phyloP scores from a whole-genome alignment of 2,113 vertebrate species.

The Acanthochromis polyacanthus region DNA sequence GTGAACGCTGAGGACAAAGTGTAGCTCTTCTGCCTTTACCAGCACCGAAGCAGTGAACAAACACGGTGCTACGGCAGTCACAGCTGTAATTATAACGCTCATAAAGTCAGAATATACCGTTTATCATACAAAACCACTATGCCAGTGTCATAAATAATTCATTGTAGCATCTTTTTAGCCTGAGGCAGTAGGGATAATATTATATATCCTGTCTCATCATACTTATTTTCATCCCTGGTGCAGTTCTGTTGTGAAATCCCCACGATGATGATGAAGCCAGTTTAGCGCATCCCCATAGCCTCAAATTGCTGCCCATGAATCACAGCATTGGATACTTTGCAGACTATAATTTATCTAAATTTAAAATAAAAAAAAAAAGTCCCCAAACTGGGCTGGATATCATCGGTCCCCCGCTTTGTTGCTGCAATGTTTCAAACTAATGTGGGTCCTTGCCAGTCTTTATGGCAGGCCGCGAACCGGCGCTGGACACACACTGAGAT shows the following conservation, averaged over 20 bases:
- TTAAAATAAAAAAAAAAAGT: constrained; percentile 14
- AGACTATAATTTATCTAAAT: constrained; percentile 34
- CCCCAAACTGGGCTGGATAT: not conserved
- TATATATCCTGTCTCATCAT: not conserved
- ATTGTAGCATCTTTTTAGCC: not conserved
- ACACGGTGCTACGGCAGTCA: not conserved
- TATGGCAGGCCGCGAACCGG: not conserved
- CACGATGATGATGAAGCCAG: not conserved
- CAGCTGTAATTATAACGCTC: not conserved
- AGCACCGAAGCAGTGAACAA: not conserved
- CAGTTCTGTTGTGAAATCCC: constrained; percentile 17
- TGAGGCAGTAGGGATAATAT: not conserved
- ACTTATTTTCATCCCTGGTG: constrained; percentile 6
- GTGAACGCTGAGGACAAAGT: constrained; percentile 29
- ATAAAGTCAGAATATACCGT: not conserved
- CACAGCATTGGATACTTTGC: constrained; percentile 12
- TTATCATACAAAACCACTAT: not conserved
- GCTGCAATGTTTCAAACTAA: constrained; percentile 8
- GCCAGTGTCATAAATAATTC: not conserved
- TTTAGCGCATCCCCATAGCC: constrained; percentile 18
- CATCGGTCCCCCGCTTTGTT: not conserved
- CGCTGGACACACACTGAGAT: constrained; percentile 41
- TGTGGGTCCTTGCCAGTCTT: constrained; percentile 6
- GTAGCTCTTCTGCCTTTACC: not conserved
- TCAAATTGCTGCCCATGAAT: constrained; percentile 26